These are phyloP conservation scores for Butorides virescens DNA, from an alignment of 2,113 vertebrate species.

Conservation along the genomic window DNA sequence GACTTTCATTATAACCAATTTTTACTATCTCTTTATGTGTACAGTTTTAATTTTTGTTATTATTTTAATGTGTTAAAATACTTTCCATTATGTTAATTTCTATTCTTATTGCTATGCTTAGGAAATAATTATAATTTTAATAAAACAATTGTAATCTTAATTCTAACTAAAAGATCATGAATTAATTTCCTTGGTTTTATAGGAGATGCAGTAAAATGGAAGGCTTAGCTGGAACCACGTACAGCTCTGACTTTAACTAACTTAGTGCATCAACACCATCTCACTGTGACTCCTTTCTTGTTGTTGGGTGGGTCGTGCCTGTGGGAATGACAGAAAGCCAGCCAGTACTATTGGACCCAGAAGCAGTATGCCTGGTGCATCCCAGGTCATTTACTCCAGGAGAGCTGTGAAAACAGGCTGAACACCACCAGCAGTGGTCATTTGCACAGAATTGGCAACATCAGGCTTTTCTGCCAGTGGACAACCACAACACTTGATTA, in stretches of 20 bases:
- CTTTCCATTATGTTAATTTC: slow-evolving; percentile 1
- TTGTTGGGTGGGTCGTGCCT: not conserved
- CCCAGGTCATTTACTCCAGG: not conserved
- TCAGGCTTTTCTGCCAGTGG: not conserved
- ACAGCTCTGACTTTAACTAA: not conserved
- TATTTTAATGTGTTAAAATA: not conserved
- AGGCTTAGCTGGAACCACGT: not conserved
- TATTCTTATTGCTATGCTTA: not conserved
- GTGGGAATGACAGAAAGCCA: not conserved
- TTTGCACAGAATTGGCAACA: not conserved
- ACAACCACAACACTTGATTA: not conserved
- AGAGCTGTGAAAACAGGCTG: not conserved
- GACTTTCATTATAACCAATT: not conserved
- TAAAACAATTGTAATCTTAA: not conserved
- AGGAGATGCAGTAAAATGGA: not conserved
- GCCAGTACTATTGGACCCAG: not conserved
- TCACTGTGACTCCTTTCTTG: not conserved
- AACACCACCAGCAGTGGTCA: not conserved
- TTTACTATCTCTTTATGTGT: not conserved
- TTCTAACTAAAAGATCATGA: not conserved
- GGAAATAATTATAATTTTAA: slow-evolving; percentile 24
- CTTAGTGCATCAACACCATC: not conserved
- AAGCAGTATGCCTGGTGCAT: not conserved
- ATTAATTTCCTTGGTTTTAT: not conserved
- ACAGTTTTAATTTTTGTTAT: slow-evolving; percentile 9